Base-by-base conservation (phyloP, 2,113 vertebrate genomes). In the Lonchura striata region DNA sequence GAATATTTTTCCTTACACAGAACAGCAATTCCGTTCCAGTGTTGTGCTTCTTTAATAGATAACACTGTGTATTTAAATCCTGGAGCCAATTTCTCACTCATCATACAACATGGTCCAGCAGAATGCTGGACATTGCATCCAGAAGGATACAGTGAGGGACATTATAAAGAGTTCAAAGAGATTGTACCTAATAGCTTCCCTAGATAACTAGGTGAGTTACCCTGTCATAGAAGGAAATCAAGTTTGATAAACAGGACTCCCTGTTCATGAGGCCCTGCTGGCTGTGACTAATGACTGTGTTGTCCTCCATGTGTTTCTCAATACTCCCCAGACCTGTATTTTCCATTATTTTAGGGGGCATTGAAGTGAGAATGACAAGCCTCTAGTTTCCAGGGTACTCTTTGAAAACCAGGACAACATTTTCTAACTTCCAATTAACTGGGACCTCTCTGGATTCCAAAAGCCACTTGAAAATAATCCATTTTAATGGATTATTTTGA, bases 71-170 rank as follows among this genome's bases (percentile, higher is more conserved):
- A 41, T 39, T 66, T 52, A 52, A 80, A 30, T 60, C 5, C 19
- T 53, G 49, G 23, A 46, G 39, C 19, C 13, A 68, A 10, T 52
- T 77, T 33, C 27, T 77, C 18, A 60, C 9, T 37, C 27, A 15
- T 12, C 0, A 0, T 20, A 44, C 47, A 39, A 12, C 27, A 33
- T 0, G 0, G 18, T 37, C 12, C 33, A 53, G 22, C 27, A 28
- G 27, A 33, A 33, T 37, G 5, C 11, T 60, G 63, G 11, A 46
- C 8, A 15, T 53, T 39, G 53, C 54, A 11, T 60, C 53, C 7
- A 18, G 13, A 52, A 44, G 22, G 6, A 37, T 15, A 15, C 5
- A 8, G 3, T 39, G 39, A 60, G 54, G 39, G 8, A 15, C 15
- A 13, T 23, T 33, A 4, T 33, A 11, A 33, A 69, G 46, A 77